Evolutionary conservation across 1,140 invertebrate species (phyloP), one percentile per base, ranked within the genome.

Genomic region (Pachypeltis micranthus): DNA sequence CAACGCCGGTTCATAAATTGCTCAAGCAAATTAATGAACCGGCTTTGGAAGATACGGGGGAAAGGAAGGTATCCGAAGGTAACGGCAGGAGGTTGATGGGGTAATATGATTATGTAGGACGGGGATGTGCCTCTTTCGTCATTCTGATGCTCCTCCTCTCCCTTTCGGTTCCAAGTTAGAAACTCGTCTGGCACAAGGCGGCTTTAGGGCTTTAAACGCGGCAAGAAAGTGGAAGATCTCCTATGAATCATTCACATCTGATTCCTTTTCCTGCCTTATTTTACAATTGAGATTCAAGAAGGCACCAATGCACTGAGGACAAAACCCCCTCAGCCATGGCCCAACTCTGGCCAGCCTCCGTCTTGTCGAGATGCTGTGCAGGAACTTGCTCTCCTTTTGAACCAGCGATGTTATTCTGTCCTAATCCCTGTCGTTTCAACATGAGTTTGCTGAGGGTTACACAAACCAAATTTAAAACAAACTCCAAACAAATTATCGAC

Each of bases 241-340:
- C 47, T 21, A 51, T 51, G 47, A 51, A 51, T 51, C 47, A 51
- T 51, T 51, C 47, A 51, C 7, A 4, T 51, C n/a, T 14, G 47
- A 3, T 21, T 51, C 21, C 47, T 51, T 16, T 39, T 39, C 47
- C 23, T 14, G 47, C 4, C 47, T 10, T 51, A 10, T 21, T 51
- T 51, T 51, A 51, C 47, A 51, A 51, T 51, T 51, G 47, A 51
- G 47, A 51, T 51, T 51, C 47, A 21, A 51, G 23, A 21, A 51
- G 23, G 47, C 4, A 4, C 4, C 7, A 21, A 21, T 10, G 4
- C 21, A 21, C 7, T 21, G 47, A 10, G n/a, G 16, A 10, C 31
- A 39, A 16, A 39, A 39, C 47, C 47, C 21, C 12, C 10, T 21
- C 4, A 51, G 21, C 47, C 47, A 21, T n/a, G n/a, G n/a, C n/a